These are phyloP conservation scores for Noctua janthina DNA, from an alignment of 2,888 invertebrate species.

Conservation along the genomic window DNA sequence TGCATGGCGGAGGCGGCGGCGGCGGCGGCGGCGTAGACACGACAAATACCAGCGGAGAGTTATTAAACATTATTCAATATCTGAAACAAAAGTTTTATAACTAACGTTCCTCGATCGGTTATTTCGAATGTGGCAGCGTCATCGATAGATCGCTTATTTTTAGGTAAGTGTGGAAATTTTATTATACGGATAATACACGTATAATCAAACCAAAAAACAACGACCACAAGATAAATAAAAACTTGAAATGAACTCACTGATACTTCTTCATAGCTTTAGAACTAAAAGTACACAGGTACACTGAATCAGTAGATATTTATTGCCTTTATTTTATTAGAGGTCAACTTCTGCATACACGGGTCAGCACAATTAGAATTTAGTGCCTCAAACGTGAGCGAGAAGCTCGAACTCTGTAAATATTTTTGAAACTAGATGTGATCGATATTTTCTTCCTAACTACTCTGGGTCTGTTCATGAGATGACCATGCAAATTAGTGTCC, in stretches of 20 bases:
- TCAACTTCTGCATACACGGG: neutral
- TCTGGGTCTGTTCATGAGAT: neutral
- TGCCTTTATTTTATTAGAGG: neutral
- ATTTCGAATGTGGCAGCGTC: neutral
- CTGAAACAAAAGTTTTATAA: slow-evolving; percentile 23
- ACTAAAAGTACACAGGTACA: neutral
- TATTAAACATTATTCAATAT: slow-evolving; percentile 17
- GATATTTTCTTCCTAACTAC: neutral
- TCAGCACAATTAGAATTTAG: too few species aligned
- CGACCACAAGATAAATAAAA: too few species aligned
- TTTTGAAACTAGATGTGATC: neutral
- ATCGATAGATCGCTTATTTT: neutral
- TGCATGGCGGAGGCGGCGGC: neutral
- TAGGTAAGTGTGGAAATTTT: neutral
- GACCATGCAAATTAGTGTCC: neutral
- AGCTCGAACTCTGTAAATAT: neutral
- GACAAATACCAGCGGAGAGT: neutral
- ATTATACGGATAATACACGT: neutral
- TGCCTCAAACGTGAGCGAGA: neutral
- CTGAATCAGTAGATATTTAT: neutral
- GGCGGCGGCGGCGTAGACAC: too few species aligned
- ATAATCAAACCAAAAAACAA: too few species aligned
- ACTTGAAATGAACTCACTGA: too few species aligned
- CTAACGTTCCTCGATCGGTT: neutral
- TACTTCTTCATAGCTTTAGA: neutral